Percentiles rank a stretch among this genome's conserved stretches.
Conservation (phyloP, 2,888 invertebrate genomes). For the Phengaris arion region DNA sequence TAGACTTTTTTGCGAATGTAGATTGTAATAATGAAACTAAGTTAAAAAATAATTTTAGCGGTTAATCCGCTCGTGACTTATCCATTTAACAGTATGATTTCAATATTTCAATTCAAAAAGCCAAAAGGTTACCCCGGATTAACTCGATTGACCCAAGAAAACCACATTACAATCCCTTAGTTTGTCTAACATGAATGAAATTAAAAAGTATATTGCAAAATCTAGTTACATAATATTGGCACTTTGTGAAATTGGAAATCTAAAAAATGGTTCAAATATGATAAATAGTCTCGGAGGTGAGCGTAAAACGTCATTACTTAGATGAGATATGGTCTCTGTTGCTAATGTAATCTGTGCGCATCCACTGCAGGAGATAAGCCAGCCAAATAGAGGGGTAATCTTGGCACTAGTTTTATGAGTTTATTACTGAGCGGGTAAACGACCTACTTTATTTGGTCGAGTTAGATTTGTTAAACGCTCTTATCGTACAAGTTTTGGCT, state of each 20-base stretch:
- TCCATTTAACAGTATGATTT: neutral
- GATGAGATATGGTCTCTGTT: slow-evolving; percentile 25
- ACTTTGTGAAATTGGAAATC: slow-evolving; percentile 4
- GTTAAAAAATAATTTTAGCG: too few relatives aligned
- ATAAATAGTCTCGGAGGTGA: slow-evolving; percentile 6
- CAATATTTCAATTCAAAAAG: neutral
- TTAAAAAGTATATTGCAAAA: neutral
- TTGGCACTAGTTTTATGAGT: slow-evolving; percentile 57
- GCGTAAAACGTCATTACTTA: slow-evolving; percentile 1
- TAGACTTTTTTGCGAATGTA: too few relatives aligned
- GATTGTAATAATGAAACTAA: too few relatives aligned
- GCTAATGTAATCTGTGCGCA: slow-evolving; percentile 47
- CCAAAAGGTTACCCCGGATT: neutral
- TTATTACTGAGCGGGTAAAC: slow-evolving; percentile 55
- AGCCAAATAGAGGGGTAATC: slow-evolving; percentile 73
- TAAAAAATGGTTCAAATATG: neutral
- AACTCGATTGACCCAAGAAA: slow-evolving; percentile 4
- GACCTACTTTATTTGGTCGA: slow-evolving; percentile 58
- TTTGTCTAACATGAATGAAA: neutral
- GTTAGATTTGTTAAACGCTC: slow-evolving; percentile 48
- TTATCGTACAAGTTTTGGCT: slow-evolving; percentile 34
- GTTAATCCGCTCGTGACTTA: neutral
- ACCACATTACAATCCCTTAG: neutral
- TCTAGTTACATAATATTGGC: neutral
- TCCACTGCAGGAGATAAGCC: slow-evolving; percentile 63